Conservation (phyloP, 2,113 vertebrate genomes). For the Rhinolophus sinicus region DNA sequence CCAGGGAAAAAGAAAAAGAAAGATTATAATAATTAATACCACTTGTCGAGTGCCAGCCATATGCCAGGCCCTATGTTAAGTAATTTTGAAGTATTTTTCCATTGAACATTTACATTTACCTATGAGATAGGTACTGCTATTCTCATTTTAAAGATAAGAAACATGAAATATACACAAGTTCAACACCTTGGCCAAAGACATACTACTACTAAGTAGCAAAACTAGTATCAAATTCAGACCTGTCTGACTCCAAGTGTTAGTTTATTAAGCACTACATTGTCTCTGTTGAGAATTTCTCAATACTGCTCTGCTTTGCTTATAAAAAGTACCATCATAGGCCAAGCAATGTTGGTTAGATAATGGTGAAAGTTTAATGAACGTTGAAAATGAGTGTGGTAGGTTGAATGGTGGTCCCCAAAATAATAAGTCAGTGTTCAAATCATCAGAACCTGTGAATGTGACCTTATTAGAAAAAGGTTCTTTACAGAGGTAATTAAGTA, state of each 20-base stretch:
- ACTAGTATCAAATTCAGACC: neutral
- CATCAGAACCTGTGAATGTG: neutral
- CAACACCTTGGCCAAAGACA: neutral
- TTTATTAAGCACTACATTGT: neutral
- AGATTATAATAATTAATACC: neutral
- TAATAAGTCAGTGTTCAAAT: neutral
- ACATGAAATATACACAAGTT: neutral
- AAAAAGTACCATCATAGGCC: neutral
- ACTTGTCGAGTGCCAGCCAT: neutral
- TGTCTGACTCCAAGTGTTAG: neutral
- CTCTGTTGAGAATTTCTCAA: neutral
- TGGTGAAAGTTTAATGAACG: neutral
- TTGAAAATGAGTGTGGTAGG: neutral
- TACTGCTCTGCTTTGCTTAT: neutral
- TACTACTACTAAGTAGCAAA: neutral
- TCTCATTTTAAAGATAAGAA: neutral
- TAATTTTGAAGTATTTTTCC: slow-evolving; percentile 3
- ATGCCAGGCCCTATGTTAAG: neutral
- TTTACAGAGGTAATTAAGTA: neutral
- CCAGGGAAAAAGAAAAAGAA: neutral
- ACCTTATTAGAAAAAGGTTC: neutral
- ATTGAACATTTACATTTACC: neutral
- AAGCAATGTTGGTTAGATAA: neutral
- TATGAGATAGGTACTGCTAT: neutral
- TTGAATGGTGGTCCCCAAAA: neutral